Base-by-base conservation (phyloP, 1,140 invertebrate species). In the Ditylenchus dipsaci region DNA sequence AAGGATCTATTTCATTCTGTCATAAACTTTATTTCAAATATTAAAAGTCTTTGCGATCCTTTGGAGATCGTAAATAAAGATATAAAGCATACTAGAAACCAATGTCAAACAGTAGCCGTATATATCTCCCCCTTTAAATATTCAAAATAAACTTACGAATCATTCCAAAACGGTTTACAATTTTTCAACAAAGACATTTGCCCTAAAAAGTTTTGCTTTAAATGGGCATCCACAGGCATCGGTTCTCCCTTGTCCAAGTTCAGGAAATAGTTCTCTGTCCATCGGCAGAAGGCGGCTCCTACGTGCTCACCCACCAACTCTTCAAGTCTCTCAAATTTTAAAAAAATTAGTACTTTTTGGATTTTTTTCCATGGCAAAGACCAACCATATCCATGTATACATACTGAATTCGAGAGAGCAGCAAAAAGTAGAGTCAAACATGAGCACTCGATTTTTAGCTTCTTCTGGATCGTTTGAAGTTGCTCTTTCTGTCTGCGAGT, bases 391-490 rank as follows among this genome's bases (percentile, higher is more conserved):
- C 69, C 9, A 53, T 19, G 29, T 56, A 71, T 15, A 71, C 69
- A 43, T 56, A 23, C 38, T 71, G 59, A 26, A 71, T 71, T 15
- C 69, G 38, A 1, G 69, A 56, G 30, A 71, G 53, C 56, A 71
- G 60, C 53, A 73, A 45, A 65, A 71, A 21, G 69, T 71, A 11
- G 68, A 66, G 42, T 71, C 69, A 42, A 71, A 71, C 61, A 71
- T 74, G 9, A 72, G 29, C 26, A 71, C 38, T 15, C 69, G 1
- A 1, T 38, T 63, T 29, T 53, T 72, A 38, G 53, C 23, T n/a
- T 42, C 69, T 5, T 60, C 49, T 17, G 49, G 38, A 43, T 63
- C 58, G 19, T 57, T 23, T 57, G 49, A 19, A 8, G 29, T 21
- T 26, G 42, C 17, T 21, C 57, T 56, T 19, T 65, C 38, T 23